These are phyloP conservation scores for Clytia hemisphaerica DNA, from an alignment of 30 jellyfish, hydroid and myxozoan species.

Conservation along the genomic window DNA sequence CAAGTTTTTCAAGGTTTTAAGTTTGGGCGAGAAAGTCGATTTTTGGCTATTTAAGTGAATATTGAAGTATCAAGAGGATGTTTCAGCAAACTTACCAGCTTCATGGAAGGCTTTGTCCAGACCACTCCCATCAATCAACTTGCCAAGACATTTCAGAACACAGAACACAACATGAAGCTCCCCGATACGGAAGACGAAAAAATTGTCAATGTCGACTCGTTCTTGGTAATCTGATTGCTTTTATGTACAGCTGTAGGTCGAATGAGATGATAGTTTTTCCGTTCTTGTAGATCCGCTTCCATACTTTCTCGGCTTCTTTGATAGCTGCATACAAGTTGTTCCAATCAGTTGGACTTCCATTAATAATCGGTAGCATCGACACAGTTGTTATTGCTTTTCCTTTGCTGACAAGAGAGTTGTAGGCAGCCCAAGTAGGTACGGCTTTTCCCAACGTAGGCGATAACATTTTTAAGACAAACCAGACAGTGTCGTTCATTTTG, in stretches of 20 bases:
- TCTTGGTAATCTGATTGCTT: background rate
- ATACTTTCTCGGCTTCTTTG: background rate
- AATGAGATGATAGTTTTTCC: background rate
- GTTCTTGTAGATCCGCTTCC: background rate
- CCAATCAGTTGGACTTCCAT: background rate
- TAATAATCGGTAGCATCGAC: background rate
- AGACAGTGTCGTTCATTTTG: background rate
- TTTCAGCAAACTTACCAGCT: background rate
- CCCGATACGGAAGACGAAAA: background rate
- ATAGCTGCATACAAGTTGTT: background rate
- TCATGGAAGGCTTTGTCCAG: background rate
- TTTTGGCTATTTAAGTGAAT: too few species aligned
- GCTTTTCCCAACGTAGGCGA: background rate
- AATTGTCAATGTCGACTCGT: background rate
- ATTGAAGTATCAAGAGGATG: too few species aligned
- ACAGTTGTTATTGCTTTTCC: background rate
- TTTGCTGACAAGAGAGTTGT: background rate
- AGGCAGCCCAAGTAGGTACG: constrained; percentile 4
- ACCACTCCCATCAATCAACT: constrained; percentile 15
- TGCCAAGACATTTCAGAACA: constrained; percentile 12
- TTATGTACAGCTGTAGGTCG: constrained; percentile 2
- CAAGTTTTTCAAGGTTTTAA: too few species aligned
- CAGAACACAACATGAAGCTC: background rate
- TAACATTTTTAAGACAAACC: background rate
- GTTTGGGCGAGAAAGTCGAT: too few species aligned